These are phyloP conservation scores for Elysia crispata DNA, from an alignment of 2,888 invertebrate genomes.

Conservation along the genomic window DNA sequence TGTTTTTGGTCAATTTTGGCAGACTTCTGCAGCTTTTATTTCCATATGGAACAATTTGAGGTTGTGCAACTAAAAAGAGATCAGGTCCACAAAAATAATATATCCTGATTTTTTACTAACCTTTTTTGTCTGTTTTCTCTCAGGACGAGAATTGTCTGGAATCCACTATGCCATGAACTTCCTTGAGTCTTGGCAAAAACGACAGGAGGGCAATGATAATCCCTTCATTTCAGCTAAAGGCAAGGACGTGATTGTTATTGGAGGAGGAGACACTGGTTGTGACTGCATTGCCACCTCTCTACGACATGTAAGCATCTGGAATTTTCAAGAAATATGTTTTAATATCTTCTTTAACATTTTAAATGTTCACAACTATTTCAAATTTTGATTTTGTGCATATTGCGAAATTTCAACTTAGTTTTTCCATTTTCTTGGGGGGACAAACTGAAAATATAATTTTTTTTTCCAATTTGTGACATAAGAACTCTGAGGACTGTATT, in stretches of 20 bases:
- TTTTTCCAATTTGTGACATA: too few relatives aligned
- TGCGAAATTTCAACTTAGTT: too few relatives aligned
- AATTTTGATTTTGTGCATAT: neutral
- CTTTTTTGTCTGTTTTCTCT: too few relatives aligned
- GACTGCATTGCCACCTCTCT: constrained; percentile 99
- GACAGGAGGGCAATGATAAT: constrained; percentile 86
- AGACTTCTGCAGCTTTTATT: too few relatives aligned
- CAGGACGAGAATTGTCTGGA: constrained; percentile 92
- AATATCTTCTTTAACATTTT: neutral
- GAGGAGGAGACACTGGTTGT: constrained; percentile 93
- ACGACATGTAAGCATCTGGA: constrained; percentile 81
- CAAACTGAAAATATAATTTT: too few relatives aligned
- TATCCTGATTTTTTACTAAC: too few relatives aligned
- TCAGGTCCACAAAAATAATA: too few relatives aligned
- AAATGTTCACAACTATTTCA: neutral
- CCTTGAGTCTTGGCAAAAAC: constrained; percentile 96
- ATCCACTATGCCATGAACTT: constrained; percentile 99
- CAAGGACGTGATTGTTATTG: constrained; percentile 94
- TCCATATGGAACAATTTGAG: too few relatives aligned
- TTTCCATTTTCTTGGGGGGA: too few relatives aligned
- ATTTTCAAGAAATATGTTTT: neutral
- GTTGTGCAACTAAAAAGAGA: too few relatives aligned
- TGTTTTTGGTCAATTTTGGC: too few relatives aligned
- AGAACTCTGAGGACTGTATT: too few relatives aligned
- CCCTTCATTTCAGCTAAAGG: constrained; percentile 88